phyloP scores from a whole-genome alignment of 2,888 invertebrate species.

The Flexamia atlantica region DNA sequence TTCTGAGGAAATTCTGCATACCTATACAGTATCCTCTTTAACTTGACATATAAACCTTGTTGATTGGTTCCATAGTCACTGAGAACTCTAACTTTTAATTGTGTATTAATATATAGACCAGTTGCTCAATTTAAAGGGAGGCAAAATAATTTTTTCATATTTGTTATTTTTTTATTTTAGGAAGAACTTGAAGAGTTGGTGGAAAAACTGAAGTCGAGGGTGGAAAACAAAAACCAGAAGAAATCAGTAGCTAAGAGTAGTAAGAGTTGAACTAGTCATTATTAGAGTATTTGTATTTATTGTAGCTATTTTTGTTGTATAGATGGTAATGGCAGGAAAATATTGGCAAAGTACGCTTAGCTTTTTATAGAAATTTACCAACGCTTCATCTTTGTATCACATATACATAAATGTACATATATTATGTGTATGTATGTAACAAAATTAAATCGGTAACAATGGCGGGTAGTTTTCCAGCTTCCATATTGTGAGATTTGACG shows the following conservation, averaged over 20 bases:
- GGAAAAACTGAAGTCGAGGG: conserved; percentile 75
- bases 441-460: conserved; percentile 9
- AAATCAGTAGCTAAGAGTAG: conserved; percentile 67
- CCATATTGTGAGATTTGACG: conserved; percentile 34
- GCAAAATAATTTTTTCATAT: too few relatives aligned
- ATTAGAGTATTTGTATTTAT: conserved; percentile 52
- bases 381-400: conserved; percentile 33
- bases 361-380: conserved; percentile 48
- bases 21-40: too few relatives aligned
- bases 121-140: too few relatives aligned
- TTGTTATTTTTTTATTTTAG: conserved; percentile 71
- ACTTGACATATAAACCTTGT: too few relatives aligned
- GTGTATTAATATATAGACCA: too few relatives aligned
- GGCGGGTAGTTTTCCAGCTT: conserved; percentile 36
- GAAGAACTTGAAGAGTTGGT: conserved; percentile 76
- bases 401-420: conserved; percentile 13
- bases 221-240: conserved; percentile 76
- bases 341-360: conserved; percentile 53
- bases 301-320: conserved; percentile 57
- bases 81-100: too few relatives aligned
- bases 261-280: conserved; percentile 54
- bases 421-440: conserved; percentile 28
- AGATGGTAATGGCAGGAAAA: conserved; percentile 36
- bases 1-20: too few relatives aligned
- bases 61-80: too few relatives aligned